Evolutionary conservation across 2,113 vertebrate genomes (phyloP).

Genomic region (Ivindomyrus marchei): DNA sequence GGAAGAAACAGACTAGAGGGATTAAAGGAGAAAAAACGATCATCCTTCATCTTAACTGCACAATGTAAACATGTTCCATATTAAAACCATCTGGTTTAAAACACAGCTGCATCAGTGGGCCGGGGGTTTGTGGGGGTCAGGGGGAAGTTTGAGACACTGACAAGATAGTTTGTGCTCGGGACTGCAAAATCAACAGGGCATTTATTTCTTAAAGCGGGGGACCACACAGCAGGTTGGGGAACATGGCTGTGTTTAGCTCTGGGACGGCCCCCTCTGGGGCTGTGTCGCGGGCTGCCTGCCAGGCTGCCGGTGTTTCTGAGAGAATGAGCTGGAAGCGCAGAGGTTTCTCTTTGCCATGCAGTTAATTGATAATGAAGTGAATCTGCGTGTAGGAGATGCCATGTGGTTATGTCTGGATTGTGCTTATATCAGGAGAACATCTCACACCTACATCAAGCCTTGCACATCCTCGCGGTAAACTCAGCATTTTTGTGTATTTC

Average conservation of each 20-base stretch:
- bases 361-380: background rate
- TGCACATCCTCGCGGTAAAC: background rate
- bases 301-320: background rate
- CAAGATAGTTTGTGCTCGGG: slow-evolving; percentile 36
- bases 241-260: slow-evolving; percentile 17
- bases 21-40: background rate
- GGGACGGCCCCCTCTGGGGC: background rate
- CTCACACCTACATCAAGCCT: background rate
- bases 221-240: slow-evolving; percentile 15
- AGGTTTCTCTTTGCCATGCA: background rate
- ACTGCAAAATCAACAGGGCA: slow-evolving; percentile 26
- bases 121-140: slow-evolving; percentile 25
- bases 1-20: background rate
- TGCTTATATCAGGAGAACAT: background rate
- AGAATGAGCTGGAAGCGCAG: background rate
- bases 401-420: background rate
- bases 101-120: slow-evolving; percentile 30
- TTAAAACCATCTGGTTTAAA: slow-evolving; percentile 32
- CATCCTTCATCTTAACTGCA: slow-evolving; percentile 4
- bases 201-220: slow-evolving; percentile 29
- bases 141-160: slow-evolving; percentile 24
- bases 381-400: background rate
- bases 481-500: background rate
- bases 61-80: slow-evolving; percentile 26
- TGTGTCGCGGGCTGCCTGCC: background rate